phyloP scores from a whole-genome alignment of 2,113 vertebrate genomes.

The Macrotis lagotis region DNA sequence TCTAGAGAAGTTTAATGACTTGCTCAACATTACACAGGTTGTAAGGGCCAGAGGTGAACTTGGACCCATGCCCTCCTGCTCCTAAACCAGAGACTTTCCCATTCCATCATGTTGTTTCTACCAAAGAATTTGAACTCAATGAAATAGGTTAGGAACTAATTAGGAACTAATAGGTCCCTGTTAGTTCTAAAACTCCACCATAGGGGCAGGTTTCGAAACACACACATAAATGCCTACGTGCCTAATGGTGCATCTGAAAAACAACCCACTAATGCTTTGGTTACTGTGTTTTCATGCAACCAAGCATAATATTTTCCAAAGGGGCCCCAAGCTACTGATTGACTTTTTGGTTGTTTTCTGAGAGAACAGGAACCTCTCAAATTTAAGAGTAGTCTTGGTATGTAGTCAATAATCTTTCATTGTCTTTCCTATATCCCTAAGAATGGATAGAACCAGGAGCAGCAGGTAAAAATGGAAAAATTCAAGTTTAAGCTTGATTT shows the following conservation, averaged over 20 bases:
- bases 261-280: not conserved
- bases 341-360: not conserved
- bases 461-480: not conserved
- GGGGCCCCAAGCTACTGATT: not conserved
- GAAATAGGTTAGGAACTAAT: too few species aligned
- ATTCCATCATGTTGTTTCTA: not conserved
- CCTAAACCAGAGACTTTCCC: not conserved
- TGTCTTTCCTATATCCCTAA: not conserved
- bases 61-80: not conserved
- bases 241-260: not conserved
- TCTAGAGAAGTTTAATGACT: not conserved
- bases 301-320: not conserved
- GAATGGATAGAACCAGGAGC: not conserved
- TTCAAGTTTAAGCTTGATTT: not conserved
- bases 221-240: not conserved
- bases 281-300: not conserved
- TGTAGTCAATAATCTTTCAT: not conserved
- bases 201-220: not conserved
- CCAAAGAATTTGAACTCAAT: not conserved
- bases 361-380: not conserved
- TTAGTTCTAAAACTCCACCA: not conserved
- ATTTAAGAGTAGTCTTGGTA: not conserved
- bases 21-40: not conserved
- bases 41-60: not conserved
- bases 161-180: too few species aligned